Conservation (phyloP, 2,797 vertebrate genomes). For the Halcyon chelicuti region DNA sequence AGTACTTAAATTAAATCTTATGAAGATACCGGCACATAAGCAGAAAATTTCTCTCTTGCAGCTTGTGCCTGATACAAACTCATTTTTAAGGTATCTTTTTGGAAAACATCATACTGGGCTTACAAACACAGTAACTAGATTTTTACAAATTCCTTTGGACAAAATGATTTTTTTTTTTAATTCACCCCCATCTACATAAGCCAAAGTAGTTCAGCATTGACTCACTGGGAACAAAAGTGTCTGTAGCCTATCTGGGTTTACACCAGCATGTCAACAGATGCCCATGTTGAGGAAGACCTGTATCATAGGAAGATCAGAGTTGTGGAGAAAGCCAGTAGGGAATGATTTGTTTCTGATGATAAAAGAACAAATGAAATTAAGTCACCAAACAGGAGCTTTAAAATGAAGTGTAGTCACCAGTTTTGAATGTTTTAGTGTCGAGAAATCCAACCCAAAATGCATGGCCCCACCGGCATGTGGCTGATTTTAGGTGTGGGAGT, state of each 20-base stretch:
- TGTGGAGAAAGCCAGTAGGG: background rate
- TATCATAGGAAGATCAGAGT: background rate
- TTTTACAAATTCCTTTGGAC: background rate
- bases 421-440: background rate
- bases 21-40: background rate
- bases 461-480: fast-evolving
- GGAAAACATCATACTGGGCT: background rate
- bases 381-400: background rate
- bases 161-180: background rate
- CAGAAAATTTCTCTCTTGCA: background rate
- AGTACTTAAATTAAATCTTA: background rate
- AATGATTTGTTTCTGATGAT: background rate
- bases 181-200: background rate
- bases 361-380: background rate
- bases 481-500: background rate
- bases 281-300: background rate
- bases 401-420: background rate
- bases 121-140: background rate
- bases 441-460: background rate
- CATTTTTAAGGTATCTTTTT: background rate
- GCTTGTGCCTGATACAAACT: background rate
- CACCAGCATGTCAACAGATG: background rate
- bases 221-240: background rate
- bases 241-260: background rate
- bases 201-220: background rate